A percentile compares a stretch with the other conserved stretches of the same genome.
Conservation (phyloP, 2,797 vertebrate species). For the Enteromius anoplus region DNA sequence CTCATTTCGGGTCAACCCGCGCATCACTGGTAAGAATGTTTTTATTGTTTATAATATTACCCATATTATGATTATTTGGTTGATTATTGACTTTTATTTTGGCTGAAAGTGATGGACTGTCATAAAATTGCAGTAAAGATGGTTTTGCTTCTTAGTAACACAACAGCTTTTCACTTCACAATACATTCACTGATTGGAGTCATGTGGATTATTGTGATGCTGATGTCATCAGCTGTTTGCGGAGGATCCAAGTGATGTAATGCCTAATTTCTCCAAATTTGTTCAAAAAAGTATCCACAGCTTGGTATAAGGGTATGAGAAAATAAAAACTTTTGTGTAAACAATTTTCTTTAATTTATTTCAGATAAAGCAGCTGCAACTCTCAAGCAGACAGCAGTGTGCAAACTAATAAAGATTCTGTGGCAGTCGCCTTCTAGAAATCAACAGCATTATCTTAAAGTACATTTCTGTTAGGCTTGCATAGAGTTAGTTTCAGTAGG, state of each 20-base stretch:
- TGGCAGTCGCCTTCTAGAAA: neutral
- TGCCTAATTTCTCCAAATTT: neutral
- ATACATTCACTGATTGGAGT: neutral
- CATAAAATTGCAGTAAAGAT: neutral
- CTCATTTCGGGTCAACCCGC: too few species aligned
- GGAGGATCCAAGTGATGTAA: neutral
- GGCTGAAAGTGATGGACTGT: neutral
- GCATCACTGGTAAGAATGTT: neutral
- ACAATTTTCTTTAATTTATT: neutral
- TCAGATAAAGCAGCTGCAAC: neutral
- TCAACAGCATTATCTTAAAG: neutral
- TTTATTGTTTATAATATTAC: neutral
- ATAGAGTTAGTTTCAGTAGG: neutral
- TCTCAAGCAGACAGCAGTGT: neutral
- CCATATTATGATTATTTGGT: neutral
- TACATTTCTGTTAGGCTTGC: neutral
- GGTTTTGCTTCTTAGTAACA: neutral
- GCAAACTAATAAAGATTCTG: neutral
- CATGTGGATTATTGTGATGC: neutral
- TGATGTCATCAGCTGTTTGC: neutral
- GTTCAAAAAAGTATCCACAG: neutral
- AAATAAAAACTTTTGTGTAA: neutral
- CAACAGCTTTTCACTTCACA: neutral
- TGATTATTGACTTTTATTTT: neutral
- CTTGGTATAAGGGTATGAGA: neutral